Conservation (phyloP, 2,888 invertebrate species). For the Halocaridina rubra region DNA sequence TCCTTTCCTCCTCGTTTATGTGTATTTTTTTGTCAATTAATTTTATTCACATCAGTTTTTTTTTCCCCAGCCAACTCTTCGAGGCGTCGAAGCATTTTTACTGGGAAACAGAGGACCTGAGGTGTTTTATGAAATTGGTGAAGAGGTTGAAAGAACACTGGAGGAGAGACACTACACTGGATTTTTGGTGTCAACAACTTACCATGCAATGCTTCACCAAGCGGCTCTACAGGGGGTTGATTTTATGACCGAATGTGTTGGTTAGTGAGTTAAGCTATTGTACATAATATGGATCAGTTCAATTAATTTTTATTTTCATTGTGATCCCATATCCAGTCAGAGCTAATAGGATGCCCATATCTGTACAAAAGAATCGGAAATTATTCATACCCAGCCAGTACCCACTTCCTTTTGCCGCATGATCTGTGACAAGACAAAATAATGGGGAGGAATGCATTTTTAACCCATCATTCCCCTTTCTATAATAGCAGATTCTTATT, state of each 20-base stretch:
- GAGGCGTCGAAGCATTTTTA: constrained; percentile 88
- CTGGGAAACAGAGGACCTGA: constrained; percentile 88
- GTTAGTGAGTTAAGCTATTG: background rate
- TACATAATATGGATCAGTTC: background rate
- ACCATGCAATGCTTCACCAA: constrained; percentile 79
- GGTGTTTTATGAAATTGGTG: constrained; percentile 89
- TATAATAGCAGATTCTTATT: background rate
- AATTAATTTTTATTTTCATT: background rate
- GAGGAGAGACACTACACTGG: constrained; percentile 91
- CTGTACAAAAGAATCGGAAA: no score
- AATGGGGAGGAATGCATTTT: background rate
- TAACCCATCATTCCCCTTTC: background rate
- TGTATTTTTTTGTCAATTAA: no score
- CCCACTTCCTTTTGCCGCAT: no score
- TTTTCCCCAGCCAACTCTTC: constrained; percentile 73
- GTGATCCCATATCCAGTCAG: no score
- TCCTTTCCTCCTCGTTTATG: no score
- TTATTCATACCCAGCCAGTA: no score
- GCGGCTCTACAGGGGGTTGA: constrained; percentile 72
- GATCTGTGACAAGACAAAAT: no score
- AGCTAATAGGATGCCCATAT: no score
- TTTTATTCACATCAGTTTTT: no score
- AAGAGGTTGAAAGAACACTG: constrained; percentile 80
- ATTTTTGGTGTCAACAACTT: constrained; percentile 87
- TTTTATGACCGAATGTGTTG: constrained; percentile 58